Base-by-base conservation (phyloP, 2,888 invertebrate genomes). In the Phortica magna region DNA sequence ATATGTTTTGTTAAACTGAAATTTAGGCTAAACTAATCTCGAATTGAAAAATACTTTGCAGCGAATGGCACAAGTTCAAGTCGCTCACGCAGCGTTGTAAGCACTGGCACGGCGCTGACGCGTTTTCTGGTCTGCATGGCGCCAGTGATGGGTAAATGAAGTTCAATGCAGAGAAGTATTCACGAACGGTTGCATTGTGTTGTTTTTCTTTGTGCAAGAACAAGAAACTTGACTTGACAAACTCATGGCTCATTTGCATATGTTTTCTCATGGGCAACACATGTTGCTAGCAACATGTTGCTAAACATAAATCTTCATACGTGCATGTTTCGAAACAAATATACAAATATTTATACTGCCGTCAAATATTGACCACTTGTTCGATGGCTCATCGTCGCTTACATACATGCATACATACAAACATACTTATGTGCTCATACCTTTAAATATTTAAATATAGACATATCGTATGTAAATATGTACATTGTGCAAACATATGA, bases 101-200 rank as follows among this genome's bases (percentile, higher is more conserved):
- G 42, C 17, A 84, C 89, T 73, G 84, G 88, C 79, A 88, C 90
- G 75, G 88, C 90, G 74, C 83, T 91, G 88, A 90, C 89, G 81
- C 87, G 90, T 78, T 90, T 91, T 84, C 83, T 91, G 84, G 89
- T 90, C 84, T 91, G 90, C 83, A 89, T 91, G 89, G 91, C 91
- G 83, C 91, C 91, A 83, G 91, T 91, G 61, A 91, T 91, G 90
- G 91, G 91, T 91, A 91, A 91, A 84, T 17, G 17, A 59, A 17
- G n/a, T 17, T 43, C n/a, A 59, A 57, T 70, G 48, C 19, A 14
- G 43, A 43, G 53, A 70, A 70, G 43, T 70, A 70, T 53, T 48
- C 19, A 6, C 17, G 61, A 59, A 57, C 14, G 78, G 78, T 82
- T 78, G 71, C 75, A 77, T 79, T 79, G 82, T 83, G 79, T 84